A percentile compares a stretch with the other conserved stretches of the same genome.
phyloP scores from a whole-genome alignment of 1,140 invertebrate genomes.

The Drosophila seguyi region DNA sequence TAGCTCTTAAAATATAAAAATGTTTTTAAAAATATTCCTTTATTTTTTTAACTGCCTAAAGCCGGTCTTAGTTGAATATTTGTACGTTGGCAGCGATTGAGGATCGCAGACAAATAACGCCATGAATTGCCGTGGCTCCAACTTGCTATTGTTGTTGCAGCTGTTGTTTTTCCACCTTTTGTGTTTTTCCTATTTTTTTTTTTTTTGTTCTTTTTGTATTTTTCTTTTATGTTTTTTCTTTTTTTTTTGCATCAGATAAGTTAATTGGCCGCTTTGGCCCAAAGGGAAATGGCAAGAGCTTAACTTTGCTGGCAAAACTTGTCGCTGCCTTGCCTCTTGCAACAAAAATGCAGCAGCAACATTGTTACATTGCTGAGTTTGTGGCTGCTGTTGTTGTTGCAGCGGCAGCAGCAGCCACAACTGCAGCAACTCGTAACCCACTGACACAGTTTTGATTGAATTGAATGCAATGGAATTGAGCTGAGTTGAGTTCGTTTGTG shows the following conservation, averaged over 20 bases:
- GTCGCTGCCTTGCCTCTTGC: conserved; percentile 42
- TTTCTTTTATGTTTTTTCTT: conserved; percentile 13
- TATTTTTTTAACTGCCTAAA: neutral
- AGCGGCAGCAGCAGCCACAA: conserved; percentile 13
- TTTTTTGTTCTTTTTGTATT: conserved; percentile 1
- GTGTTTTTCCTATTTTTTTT: conserved; percentile 10
- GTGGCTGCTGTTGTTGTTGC: neutral
- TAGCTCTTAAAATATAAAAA: too few species aligned
- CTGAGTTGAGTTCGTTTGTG: conserved; percentile 30
- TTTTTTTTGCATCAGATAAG: conserved; percentile 67
- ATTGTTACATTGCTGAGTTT: conserved; percentile 18
- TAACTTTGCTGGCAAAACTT: conserved; percentile 43
- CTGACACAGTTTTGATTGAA: conserved; percentile 70
- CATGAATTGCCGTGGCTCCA: conserved; percentile 31
- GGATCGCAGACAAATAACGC: conserved; percentile 64
- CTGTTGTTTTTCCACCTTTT: conserved; percentile 10
- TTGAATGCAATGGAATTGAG: conserved; percentile 30
- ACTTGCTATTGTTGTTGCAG: conserved; percentile 46
- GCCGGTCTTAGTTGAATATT: conserved; percentile 10
- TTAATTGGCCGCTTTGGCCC: conserved; percentile 81
- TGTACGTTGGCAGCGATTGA: conserved; percentile 33
- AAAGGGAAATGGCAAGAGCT: conserved; percentile 63
- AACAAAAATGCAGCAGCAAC: conserved; percentile 34
- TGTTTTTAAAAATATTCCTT: too few species aligned
- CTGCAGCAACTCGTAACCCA: conserved; percentile 53